Percentiles rank a stretch among this genome's conserved stretches.
Evolutionary conservation across 2,113 vertebrate genomes (phyloP).

Genomic region (Brachyistius frenatus): DNA sequence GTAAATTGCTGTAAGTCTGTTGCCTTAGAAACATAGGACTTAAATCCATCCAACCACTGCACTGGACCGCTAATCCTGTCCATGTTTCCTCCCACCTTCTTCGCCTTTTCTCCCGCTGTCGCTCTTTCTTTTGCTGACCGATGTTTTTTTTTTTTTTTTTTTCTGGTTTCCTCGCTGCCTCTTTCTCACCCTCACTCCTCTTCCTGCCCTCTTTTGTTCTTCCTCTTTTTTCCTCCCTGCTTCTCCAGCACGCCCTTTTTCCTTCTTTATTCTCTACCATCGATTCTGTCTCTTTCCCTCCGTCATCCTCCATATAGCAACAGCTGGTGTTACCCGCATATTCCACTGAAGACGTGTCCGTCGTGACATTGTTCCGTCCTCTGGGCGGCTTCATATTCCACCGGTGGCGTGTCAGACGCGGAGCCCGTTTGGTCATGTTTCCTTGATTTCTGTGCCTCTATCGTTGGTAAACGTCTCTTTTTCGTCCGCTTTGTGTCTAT

Average conservation of each 20-base stretch:
- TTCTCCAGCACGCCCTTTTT: neutral
- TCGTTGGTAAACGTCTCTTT: too few relatives aligned
- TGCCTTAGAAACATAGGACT: constrained; percentile 9
- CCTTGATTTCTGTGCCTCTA: too few relatives aligned
- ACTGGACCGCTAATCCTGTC: neutral
- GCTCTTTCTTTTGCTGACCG: neutral
- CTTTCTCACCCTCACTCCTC: neutral
- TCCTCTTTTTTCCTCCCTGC: neutral
- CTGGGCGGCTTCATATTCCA: too few relatives aligned
- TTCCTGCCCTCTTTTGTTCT: constrained; percentile 2
- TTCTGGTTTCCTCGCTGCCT: neutral
- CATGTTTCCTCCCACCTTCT: neutral
- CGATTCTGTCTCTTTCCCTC: neutral
- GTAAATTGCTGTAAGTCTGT: constrained; percentile 17
- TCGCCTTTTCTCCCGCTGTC: neutral
- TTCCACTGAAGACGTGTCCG: too few relatives aligned
- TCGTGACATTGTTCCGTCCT: too few relatives aligned
- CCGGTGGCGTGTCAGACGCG: too few relatives aligned
- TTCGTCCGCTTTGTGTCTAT: too few relatives aligned
- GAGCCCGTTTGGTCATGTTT: too few relatives aligned
- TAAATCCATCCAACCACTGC: constrained; percentile 8
- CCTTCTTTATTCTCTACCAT: neutral
- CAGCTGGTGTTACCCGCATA: constrained; percentile 39
- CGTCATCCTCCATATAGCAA: constrained; percentile 4
- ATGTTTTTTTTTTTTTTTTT: neutral